Evolutionary conservation across 2,113 vertebrate species (phyloP), one percentile per base, ranked within the genome.

Genomic region (Lucifuga dentata): DNA sequence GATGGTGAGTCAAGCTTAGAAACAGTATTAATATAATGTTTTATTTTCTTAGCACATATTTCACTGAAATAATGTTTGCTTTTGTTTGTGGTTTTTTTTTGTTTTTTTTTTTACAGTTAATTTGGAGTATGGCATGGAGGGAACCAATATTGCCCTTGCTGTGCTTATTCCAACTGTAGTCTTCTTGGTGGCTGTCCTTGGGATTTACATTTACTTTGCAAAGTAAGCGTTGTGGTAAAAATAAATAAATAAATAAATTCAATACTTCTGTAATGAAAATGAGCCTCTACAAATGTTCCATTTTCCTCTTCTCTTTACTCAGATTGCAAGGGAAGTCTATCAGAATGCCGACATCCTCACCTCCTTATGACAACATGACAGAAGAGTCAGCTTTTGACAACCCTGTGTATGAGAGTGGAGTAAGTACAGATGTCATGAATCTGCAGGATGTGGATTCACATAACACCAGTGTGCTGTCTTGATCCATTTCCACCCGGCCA

Each of bases 341-440:
- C 51, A 92, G 92, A 80, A 90, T 96, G 78, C 92, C 95, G 0
- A 79, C 95, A 0, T 89, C 87, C 10, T 91, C 91, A 3, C 95
- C 92, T 1, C 93, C 95, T 0, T 98, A 99, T 0, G 91, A 96
- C 84, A 97, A 95, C 83, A 96, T 99, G 92, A 95, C 95, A 0
- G 95, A 96, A 66, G 97, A 99, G 83, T 96, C 97, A 0, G 95
- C 95, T 1, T 99, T 99, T 23, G 95, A 98, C 88, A 98, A 98
- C 86, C 95, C 98, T 0, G 92, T 95, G 48, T 99, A 96, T 0
- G 97, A 99, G 87, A 95, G 93, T 50, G 95, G 95, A 94, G 98
- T 99, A 95, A 98, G 98, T 97, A 91, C 79, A 56, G 90, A 92
- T 23, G 72, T 78, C 69, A 66, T 91, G 88, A 85, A 57, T 82